Evolutionary conservation across 2,113 vertebrate species (phyloP), one percentile per base, ranked within the genome.

Genomic region (Menidia beryllina): DNA sequence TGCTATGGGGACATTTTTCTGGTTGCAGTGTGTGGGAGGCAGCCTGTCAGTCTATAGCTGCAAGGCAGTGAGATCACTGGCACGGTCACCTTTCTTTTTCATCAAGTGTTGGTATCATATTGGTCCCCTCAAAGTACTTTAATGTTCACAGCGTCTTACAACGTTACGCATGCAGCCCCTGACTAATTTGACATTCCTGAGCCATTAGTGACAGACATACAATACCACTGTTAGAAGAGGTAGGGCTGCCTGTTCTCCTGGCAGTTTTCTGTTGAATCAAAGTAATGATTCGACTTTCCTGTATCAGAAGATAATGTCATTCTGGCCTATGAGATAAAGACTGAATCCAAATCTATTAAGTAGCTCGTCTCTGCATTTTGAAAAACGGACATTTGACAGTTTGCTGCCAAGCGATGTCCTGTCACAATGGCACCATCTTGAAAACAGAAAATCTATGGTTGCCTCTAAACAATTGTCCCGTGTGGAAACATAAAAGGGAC

Each of bases 181-280:
- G 84, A 91, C 88, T 91, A 91, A 92, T 90, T 84, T 87, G 85
- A 84, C 89, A 92, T 92, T 92, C 91, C 88, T 89, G 68, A 84
- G 84, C 89, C 88, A 89, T 91, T 91, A 91, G 89, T 88, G 87
- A 90, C 86, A 91, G 91, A 87, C 87, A 91, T 57, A 88, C 77
- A 87, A 91, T 80, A 86, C 78, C 12, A 58, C 25, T 36, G 47
- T 83, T 59, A 57, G 74, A 56, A 69, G 64, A 60, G 34, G 57
- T 20, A 75, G 41, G 27, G 21, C 60, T n/a, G n/a, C 58, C 49
- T 77, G 76, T 34, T 80, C 69, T 69, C 38, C 34, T 24, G 64
- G 54, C 61, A 50, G 23, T 66, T 51, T 30, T n/a, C 58, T 73
- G 45, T 53, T 61, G 20, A 79, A 68, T 80, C 58, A 68, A 61